Conservation (phyloP, 1,140 invertebrate genomes). For the Sycophaga agraensis region DNA sequence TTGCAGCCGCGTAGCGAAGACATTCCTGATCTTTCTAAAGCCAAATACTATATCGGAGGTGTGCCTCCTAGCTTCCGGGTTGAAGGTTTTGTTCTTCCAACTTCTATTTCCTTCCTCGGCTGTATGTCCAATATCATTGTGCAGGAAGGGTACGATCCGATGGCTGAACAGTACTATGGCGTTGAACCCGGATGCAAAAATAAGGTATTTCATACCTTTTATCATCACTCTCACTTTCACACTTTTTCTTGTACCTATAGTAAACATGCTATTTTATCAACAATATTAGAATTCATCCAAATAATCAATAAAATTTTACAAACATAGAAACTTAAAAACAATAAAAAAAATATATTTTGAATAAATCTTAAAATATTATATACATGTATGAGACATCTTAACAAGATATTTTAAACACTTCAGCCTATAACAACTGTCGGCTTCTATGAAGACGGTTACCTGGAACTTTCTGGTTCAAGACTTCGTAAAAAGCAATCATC, state of each 20-base stretch:
- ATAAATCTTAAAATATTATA: background rate
- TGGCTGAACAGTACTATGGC: constrained; percentile 70
- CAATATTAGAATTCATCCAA: background rate
- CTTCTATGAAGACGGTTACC: constrained; percentile 77
- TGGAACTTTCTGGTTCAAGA: constrained; percentile 70
- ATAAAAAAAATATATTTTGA: no score
- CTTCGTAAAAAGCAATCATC: constrained; percentile 65
- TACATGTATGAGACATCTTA: no score
- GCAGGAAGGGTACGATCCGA: constrained; percentile 67
- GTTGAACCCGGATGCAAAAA: constrained; percentile 74
- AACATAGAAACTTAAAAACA: background rate
- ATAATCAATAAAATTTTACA: background rate
- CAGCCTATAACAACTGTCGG: constrained; percentile 67
- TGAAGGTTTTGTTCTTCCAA: constrained; percentile 45
- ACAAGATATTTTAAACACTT: constrained; percentile 30
- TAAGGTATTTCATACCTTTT: constrained; percentile 59
- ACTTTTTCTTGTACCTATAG: no score
- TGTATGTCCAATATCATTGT: constrained; percentile 80
- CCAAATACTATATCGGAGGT: constrained; percentile 77
- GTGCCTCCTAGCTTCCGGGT: constrained; percentile 69
- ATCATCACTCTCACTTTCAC: no score
- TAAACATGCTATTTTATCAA: no score
- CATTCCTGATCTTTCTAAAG: constrained; percentile 66
- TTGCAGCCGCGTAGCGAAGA: constrained; percentile 61
- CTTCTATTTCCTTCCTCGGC: constrained; percentile 67